Conservation (phyloP, 2,797 vertebrate genomes). For the Schizothorax lantsangensis region DNA sequence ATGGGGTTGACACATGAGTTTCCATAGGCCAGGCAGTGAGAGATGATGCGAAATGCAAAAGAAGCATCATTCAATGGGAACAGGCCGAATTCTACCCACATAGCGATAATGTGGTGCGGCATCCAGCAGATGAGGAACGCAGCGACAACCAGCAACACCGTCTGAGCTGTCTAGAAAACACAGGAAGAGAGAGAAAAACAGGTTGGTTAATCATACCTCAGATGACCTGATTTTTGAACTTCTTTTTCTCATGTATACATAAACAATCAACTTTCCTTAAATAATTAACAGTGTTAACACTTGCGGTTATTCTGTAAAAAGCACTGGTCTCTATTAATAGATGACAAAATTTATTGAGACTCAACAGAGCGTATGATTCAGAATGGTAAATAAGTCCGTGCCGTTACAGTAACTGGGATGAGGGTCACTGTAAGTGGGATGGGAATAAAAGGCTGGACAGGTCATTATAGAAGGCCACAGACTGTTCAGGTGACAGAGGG, state of each 20-base stretch:
- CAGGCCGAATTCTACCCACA: conserved; percentile 85
- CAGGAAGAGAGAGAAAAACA: conserved; percentile 22
- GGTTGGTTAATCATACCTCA: conserved; percentile 1
- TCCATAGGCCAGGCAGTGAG: conserved; percentile 84
- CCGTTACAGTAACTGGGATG: background rate
- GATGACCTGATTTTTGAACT: background rate
- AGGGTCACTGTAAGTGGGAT: background rate
- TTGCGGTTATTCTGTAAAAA: conserved; percentile 1
- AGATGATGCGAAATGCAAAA: conserved; percentile 82
- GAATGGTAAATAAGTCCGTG: background rate
- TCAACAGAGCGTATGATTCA: background rate
- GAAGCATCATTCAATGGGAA: conserved; percentile 82
- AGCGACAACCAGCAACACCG: conserved; percentile 78
- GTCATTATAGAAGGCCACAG: background rate
- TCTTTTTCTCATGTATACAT: background rate
- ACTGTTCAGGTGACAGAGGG: background rate
- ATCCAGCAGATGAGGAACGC: conserved; percentile 86
- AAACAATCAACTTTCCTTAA: background rate
- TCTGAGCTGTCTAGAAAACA: conserved; percentile 82
- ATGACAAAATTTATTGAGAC: background rate
- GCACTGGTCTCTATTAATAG: background rate
- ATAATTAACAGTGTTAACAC: conserved; percentile 1
- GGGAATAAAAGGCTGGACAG: conserved; percentile 1
- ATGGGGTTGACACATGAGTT: conserved; percentile 88
- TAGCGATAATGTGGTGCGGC: conserved; percentile 85